These are phyloP conservation scores for Auanema freiburgensis DNA, from an alignment of 2,888 invertebrate species.

Conservation along the genomic window DNA sequence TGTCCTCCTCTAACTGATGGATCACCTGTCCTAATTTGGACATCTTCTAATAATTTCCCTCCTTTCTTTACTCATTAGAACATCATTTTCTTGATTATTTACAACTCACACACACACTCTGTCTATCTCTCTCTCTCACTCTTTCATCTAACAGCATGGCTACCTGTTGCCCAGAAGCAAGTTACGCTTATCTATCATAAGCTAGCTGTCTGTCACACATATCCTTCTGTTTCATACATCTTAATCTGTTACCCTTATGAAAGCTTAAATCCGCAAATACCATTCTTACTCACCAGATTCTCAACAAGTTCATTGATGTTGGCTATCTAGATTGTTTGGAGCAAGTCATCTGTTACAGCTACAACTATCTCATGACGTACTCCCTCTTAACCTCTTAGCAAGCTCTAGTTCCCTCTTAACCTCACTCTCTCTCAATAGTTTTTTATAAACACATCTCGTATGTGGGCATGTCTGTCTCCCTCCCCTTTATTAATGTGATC, in stretches of 20 bases:
- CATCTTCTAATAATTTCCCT: neutral
- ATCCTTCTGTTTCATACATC: too few relatives aligned
- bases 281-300: too few relatives aligned
- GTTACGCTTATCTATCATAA: too few relatives aligned
- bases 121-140: neutral
- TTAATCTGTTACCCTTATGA: neutral
- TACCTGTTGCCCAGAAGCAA: too few relatives aligned
- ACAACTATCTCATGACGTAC: neutral
- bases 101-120: neutral
- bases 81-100: neutral
- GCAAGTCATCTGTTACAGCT: too few relatives aligned
- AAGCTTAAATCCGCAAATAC: too few relatives aligned
- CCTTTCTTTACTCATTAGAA: neutral
- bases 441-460: too few relatives aligned
- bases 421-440: neutral
- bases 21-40: neutral
- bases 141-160: neutral
- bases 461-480: too few relatives aligned
- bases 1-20: neutral
- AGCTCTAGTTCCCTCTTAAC: neutral
- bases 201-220: too few relatives aligned
- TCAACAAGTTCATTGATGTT: too few relatives aligned
- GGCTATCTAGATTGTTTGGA: too few relatives aligned
- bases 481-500: too few relatives aligned
- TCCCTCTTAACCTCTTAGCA: neutral